Evolutionary conservation across 1,140 invertebrate species (phyloP).

Genomic region (Plectrocnemia conspersa): DNA sequence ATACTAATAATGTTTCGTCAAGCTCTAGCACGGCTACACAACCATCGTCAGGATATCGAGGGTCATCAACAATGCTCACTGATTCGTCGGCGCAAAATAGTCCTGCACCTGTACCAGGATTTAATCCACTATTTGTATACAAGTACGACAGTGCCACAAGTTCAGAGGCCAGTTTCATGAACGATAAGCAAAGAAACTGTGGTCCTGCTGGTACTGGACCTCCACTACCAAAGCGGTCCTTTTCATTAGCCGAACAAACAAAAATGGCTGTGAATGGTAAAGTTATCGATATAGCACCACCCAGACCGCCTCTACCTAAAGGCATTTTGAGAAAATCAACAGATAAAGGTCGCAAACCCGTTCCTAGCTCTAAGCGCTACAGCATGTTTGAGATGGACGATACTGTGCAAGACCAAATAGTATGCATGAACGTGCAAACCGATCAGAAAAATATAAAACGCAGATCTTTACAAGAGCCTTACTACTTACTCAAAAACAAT

Average conservation of each 20-base stretch:
- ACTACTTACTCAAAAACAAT: slow-evolving; percentile 60
- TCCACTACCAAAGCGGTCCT: slow-evolving; percentile 58
- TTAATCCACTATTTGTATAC: slow-evolving; percentile 74
- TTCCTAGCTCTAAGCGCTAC: slow-evolving; percentile 61
- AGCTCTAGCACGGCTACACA: slow-evolving; percentile 71
- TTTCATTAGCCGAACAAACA: slow-evolving; percentile 57
- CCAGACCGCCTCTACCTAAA: slow-evolving; percentile 64
- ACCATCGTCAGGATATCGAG: slow-evolving; percentile 78
- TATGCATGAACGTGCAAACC: slow-evolving; percentile 48
- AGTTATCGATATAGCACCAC: slow-evolving; percentile 53
- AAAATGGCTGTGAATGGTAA: slow-evolving; percentile 44
- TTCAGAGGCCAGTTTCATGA: slow-evolving; percentile 60
- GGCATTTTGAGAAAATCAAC: slow-evolving; percentile 64
- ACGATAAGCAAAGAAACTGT: slow-evolving; percentile 51
- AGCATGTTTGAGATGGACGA: slow-evolving; percentile 75
- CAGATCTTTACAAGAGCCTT: slow-evolving; percentile 67
- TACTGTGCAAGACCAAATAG: slow-evolving; percentile 45
- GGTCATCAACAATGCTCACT: slow-evolving; percentile 75
- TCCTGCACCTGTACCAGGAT: slow-evolving; percentile 50
- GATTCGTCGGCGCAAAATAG: slow-evolving; percentile 66
- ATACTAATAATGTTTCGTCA: slow-evolving; percentile 57
- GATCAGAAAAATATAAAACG: slow-evolving; percentile 59
- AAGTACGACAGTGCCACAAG: slow-evolving; percentile 72
- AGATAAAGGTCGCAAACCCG: slow-evolving; percentile 53
- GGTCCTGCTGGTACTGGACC: slow-evolving; percentile 49